phyloP scores from a whole-genome alignment of 2,113 vertebrate species.

The Oxyura jamaicensis region DNA sequence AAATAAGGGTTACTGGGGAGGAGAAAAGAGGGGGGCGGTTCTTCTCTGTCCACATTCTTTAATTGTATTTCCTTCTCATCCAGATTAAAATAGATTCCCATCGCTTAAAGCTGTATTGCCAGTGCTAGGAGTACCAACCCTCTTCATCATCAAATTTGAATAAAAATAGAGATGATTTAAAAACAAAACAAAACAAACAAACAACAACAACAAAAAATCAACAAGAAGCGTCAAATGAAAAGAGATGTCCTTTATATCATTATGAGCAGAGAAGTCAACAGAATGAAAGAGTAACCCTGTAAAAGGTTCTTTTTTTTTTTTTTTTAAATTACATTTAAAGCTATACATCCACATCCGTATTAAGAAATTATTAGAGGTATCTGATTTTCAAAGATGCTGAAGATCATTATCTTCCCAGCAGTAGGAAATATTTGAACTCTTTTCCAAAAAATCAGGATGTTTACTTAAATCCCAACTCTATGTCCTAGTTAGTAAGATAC shows the following conservation, averaged over 20 bases:
- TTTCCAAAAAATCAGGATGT: background rate
- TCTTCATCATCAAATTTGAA: background rate
- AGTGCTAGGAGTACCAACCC: background rate
- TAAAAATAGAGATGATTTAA: background rate
- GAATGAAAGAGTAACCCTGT: background rate
- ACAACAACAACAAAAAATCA: background rate
- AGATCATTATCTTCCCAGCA: background rate
- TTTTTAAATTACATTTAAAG: background rate
- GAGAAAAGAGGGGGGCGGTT: accelerated
- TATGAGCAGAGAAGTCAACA: background rate
- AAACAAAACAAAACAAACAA: background rate
- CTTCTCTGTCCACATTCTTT: background rate
- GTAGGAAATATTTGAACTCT: background rate
- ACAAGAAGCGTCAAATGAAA: background rate
- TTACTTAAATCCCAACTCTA: background rate
- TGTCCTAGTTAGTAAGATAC: background rate
- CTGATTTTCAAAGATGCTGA: background rate
- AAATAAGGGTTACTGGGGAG: background rate
- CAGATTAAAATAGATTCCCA: background rate
- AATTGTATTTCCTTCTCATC: background rate
- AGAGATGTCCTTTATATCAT: background rate
- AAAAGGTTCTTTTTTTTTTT: background rate
- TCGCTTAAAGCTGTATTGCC: background rate
- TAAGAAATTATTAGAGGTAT: background rate
- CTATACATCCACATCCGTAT: background rate